A percentile compares a stretch with the other conserved stretches of the same genome.
Conservation (phyloP, 2,888 invertebrate species). For the Yponomeuta cagnagella region DNA sequence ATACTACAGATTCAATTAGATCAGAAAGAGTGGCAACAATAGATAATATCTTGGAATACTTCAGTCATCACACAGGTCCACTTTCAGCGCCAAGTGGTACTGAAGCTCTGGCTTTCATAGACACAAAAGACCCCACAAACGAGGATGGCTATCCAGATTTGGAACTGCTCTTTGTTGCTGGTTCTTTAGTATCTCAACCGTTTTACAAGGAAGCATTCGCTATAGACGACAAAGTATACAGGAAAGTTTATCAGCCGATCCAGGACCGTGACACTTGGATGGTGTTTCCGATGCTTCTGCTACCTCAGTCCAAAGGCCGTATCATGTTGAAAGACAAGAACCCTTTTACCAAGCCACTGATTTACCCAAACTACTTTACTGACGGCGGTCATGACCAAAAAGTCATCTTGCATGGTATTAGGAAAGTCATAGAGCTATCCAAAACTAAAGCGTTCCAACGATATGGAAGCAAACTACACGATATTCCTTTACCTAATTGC, state of each 20-base stretch:
- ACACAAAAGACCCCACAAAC: constrained; percentile 58
- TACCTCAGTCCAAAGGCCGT: constrained; percentile 78
- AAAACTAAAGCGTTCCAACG: constrained; percentile 69
- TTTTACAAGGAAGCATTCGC: constrained; percentile 45
- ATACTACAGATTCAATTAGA: constrained; percentile 80
- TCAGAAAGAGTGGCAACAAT: constrained; percentile 61
- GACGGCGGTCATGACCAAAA: constrained; percentile 73
- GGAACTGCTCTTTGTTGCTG: constrained; percentile 73
- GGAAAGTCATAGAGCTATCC: constrained; percentile 55
- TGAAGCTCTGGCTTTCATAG: constrained; percentile 73
- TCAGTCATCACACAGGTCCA: constrained; percentile 57
- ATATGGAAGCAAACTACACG: constrained; percentile 70
- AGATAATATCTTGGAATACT: constrained; percentile 70
- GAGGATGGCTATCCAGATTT: constrained; percentile 74
- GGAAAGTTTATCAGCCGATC: constrained; percentile 57
- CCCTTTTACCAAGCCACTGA: constrained; percentile 79
- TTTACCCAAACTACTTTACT: constrained; percentile 80
- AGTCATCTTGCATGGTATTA: constrained; percentile 62
- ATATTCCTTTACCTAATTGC: constrained; percentile 73
- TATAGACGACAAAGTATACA: constrained; percentile 56
- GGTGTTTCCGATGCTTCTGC: constrained; percentile 77
- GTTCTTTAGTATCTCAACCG: constrained; percentile 59
- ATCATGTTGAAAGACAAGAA: constrained; percentile 77
- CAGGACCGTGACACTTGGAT: constrained; percentile 64
- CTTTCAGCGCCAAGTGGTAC: constrained; percentile 53